Conservation (phyloP, 1,140 invertebrate species). For the Andricus grossulariae region DNA sequence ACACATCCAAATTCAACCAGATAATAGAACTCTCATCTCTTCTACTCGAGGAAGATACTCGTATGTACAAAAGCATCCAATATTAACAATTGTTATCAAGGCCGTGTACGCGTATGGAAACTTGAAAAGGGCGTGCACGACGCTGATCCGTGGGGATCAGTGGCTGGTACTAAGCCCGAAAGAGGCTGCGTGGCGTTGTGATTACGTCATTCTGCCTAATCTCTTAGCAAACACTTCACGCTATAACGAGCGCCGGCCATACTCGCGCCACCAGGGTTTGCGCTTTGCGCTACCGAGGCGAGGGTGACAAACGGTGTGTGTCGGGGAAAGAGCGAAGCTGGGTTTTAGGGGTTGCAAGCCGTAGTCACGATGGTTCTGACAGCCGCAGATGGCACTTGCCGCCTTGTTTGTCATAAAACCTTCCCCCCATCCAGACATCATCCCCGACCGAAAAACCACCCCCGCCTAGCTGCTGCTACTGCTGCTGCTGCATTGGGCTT, state of each 20-base stretch:
- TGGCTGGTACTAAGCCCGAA: slow-evolving; percentile 48
- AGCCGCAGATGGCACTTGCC: slow-evolving; percentile 65
- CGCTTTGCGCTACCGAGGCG: slow-evolving; percentile 15
- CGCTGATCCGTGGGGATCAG: slow-evolving; percentile 52
- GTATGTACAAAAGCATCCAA: too few relatives aligned
- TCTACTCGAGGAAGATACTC: too few relatives aligned
- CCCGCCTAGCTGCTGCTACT: too few relatives aligned
- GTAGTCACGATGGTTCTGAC: slow-evolving; percentile 54
- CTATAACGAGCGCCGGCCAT: slow-evolving; percentile 56
- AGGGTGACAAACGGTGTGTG: slow-evolving; percentile 45
- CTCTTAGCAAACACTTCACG: slow-evolving; percentile 63
- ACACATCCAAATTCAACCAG: too few relatives aligned
- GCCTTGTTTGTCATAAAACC: slow-evolving; percentile 63
- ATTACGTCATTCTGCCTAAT: slow-evolving; percentile 59
- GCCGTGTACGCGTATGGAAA: too few relatives aligned
- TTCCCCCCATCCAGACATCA: slow-evolving; percentile 43
- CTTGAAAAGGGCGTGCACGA: too few relatives aligned
- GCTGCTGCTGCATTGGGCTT: too few relatives aligned
- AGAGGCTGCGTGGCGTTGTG: slow-evolving; percentile 50
- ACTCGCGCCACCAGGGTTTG: slow-evolving; percentile 48
- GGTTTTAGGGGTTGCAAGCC: slow-evolving; percentile 47
- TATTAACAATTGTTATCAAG: too few relatives aligned
- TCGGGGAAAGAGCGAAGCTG: slow-evolving; percentile 46
- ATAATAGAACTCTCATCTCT: too few relatives aligned
- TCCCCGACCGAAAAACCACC: too few relatives aligned